phyloP scores from a whole-genome alignment of 1,140 invertebrate species.

The fruit fly (Drosophila melanogaster) region DNA sequence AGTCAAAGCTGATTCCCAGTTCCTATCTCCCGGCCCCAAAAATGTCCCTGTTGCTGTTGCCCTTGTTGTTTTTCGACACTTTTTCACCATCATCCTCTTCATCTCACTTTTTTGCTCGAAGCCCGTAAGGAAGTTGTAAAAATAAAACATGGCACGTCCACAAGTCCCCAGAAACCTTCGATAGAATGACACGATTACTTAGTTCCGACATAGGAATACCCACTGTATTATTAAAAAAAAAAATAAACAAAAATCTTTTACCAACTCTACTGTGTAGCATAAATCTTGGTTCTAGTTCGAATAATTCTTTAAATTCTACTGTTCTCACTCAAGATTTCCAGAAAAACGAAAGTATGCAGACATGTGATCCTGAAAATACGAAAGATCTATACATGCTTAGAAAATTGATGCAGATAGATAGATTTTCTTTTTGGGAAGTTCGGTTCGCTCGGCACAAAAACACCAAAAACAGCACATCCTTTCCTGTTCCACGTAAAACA shows the following conservation, averaged over 20 bases:
- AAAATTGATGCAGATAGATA: background rate
- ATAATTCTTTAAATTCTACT: too few relatives aligned
- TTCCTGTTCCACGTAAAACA: constrained; percentile 26
- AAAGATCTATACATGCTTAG: too few relatives aligned
- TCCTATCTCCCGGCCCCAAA: constrained; percentile 24
- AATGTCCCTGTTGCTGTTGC: constrained; percentile 18
- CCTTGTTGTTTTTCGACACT: constrained; percentile 73
- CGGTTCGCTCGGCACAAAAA: background rate
- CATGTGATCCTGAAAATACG: too few relatives aligned
- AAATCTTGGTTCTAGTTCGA: too few relatives aligned
- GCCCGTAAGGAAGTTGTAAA: constrained; percentile 70
- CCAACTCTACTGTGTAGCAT: background rate
- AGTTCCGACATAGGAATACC: constrained; percentile 30
- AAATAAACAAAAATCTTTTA: background rate
- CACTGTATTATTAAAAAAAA: background rate
- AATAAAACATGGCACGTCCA: constrained; percentile 78
- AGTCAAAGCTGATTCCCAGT: constrained; percentile 60
- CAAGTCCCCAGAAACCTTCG: constrained; percentile 49
- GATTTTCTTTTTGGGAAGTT: background rate
- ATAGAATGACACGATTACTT: background rate
- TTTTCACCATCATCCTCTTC: constrained; percentile 61
- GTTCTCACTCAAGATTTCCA: too few relatives aligned
- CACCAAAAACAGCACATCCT: background rate
- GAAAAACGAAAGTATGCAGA: too few relatives aligned
- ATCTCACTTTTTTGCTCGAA: constrained; percentile 26